Evolutionary conservation across 2,113 vertebrate species (phyloP).

Genomic region (Lota lota): DNA sequence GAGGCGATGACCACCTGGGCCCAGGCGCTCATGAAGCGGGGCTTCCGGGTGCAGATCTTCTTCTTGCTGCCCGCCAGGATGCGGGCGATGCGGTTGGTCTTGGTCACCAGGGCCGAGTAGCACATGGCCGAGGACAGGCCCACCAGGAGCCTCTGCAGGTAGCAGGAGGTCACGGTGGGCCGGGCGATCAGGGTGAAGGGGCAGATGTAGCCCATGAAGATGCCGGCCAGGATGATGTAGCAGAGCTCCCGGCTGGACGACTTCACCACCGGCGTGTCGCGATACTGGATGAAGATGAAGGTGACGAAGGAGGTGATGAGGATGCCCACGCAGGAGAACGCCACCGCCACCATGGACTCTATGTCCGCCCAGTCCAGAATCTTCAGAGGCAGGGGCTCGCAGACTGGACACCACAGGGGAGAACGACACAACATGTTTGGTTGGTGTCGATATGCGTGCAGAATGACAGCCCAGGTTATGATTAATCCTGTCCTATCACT

Average conservation of each 20-base stretch:
- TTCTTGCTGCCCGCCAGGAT: conserved; percentile 98
- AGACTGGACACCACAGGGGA: conserved; percentile 75
- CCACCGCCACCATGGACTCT: conserved; percentile 94
- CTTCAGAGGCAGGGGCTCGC: conserved; percentile 85
- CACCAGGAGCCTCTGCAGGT: conserved; percentile 93
- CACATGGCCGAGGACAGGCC: conserved; percentile 97
- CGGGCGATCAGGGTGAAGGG: conserved; percentile 94
- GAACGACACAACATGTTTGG: background rate
- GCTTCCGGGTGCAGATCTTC: conserved; percentile 98
- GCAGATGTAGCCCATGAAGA: conserved; percentile 95
- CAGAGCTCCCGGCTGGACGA: conserved; percentile 97
- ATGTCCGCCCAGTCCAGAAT: conserved; percentile 94
- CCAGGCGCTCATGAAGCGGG: conserved; percentile 98
- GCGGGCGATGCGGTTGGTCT: conserved; percentile 97
- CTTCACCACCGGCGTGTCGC: conserved; percentile 97
- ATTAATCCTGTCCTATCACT: no score
- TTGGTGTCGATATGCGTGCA: background rate
- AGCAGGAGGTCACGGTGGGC: conserved; percentile 90
- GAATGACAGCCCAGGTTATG: background rate
- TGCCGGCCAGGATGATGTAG: conserved; percentile 95
- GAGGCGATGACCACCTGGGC: conserved; percentile 95
- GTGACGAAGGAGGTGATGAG: conserved; percentile 96
- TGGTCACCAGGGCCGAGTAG: conserved; percentile 95
- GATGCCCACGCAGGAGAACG: conserved; percentile 94
- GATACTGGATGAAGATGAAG: conserved; percentile 95